A percentile compares a stretch with the other conserved stretches of the same genome.
These are phyloP conservation scores for Potorous gilbertii DNA, from an alignment of 2,797 vertebrate genomes.

Conservation along the genomic window DNA sequence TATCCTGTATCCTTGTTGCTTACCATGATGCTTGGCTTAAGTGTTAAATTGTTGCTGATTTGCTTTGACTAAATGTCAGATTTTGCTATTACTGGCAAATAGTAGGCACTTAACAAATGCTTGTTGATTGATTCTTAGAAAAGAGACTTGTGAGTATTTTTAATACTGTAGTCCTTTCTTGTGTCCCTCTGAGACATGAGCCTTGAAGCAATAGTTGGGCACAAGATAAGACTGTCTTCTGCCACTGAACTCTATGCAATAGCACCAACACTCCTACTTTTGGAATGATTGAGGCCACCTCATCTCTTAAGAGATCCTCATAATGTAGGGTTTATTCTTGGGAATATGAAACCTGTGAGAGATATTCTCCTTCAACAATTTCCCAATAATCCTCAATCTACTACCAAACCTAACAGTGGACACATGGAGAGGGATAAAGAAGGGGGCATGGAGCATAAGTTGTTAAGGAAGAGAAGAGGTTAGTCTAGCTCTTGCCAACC, in stretches of 20 bases:
- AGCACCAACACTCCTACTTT: accelerated
- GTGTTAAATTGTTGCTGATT: not conserved
- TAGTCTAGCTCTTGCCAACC: not conserved
- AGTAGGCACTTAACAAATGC: not conserved
- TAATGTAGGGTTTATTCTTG: not conserved
- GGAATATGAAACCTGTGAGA: not conserved
- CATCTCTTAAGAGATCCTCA: not conserved
- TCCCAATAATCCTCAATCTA: not conserved
- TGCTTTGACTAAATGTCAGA: not conserved
- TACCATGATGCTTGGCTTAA: not conserved
- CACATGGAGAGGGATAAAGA: not conserved
- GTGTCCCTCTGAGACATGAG: not conserved
- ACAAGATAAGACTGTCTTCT: not conserved
- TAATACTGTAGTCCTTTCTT: not conserved
- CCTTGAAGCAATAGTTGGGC: not conserved
- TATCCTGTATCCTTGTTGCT: not conserved
- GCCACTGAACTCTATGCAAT: not conserved
- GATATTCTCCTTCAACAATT: not conserved
- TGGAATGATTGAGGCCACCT: not conserved
- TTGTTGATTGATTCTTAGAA: not conserved
- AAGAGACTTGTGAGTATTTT: not conserved
- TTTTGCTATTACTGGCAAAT: not conserved
- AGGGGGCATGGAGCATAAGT: not conserved
- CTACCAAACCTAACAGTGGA: not conserved
- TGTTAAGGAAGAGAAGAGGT: not conserved